Conservation (phyloP, 2,113 vertebrate species). For the Steatornis caripensis region DNA sequence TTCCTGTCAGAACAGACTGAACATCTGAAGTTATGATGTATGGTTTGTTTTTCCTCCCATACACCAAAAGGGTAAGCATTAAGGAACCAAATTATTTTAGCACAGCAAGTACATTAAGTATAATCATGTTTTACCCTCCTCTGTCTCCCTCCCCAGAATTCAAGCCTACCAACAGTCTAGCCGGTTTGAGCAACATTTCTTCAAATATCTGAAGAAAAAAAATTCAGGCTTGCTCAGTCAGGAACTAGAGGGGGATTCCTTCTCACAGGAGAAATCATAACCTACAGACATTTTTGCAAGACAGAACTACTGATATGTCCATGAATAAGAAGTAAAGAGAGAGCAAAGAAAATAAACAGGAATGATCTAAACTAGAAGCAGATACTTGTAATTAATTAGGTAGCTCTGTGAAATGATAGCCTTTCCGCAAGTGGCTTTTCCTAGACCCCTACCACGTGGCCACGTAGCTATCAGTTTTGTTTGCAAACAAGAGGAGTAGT, state of each 20-base stretch:
- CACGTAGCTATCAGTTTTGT: background rate
- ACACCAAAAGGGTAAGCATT: background rate
- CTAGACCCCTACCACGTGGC: background rate
- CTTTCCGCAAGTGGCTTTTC: background rate
- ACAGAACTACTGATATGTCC: background rate
- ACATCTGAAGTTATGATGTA: background rate
- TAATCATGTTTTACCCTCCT: background rate
- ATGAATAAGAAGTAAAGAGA: background rate
- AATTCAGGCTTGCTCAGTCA: background rate
- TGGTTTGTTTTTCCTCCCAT: background rate
- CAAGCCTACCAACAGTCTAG: background rate
- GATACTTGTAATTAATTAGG: background rate
- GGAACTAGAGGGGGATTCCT: background rate
- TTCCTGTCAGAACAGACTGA: background rate
- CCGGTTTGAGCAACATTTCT: background rate
- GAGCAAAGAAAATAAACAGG: background rate
- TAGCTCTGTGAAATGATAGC: background rate
- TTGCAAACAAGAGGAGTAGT: background rate
- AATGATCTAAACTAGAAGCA: background rate
- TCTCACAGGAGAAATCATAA: background rate
- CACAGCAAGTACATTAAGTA: background rate
- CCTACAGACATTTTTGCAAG: background rate
- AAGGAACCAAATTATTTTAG: background rate
- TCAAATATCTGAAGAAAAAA: background rate
- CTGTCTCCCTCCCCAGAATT: background rate